A percentile compares a stretch with the other conserved stretches of the same genome.
Evolutionary conservation across 2,113 vertebrate genomes (phyloP).

Genomic region (Trichomycterus rosablanca): DNA sequence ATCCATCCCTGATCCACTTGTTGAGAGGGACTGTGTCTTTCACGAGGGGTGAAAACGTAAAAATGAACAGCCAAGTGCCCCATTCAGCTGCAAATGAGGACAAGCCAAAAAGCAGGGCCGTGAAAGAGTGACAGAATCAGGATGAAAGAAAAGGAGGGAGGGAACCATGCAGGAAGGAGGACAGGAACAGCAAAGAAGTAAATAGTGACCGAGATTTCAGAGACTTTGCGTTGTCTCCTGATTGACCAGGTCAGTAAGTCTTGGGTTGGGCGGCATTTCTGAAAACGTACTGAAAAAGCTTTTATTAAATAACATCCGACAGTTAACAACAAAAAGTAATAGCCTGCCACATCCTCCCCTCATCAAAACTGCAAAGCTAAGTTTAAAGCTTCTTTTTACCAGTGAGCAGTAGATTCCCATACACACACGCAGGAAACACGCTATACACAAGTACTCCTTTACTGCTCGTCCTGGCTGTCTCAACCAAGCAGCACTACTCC

Average conservation of each 20-base stretch:
- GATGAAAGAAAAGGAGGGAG: conserved; percentile 41
- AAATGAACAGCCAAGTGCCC: conserved; percentile 42
- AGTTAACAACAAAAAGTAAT: no score
- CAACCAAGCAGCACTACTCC: no score
- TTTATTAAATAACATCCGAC: no score
- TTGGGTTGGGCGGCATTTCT: no score
- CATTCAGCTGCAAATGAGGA: conserved; percentile 48
- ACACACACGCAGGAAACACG: no score
- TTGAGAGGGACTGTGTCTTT: conserved; percentile 17
- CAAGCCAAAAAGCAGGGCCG: conserved; percentile 37
- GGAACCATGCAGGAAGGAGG: conserved; percentile 27
- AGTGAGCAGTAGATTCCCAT: no score
- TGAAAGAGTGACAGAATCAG: conserved; percentile 41
- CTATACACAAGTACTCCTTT: no score
- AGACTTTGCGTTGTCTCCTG: conserved; percentile 4
- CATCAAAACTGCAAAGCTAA: no score
- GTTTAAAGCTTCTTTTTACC: no score
- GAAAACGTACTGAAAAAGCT: no score
- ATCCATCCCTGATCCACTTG: conserved; percentile 34
- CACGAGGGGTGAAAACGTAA: conserved; percentile 38
- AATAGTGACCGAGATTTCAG: conserved; percentile 33
- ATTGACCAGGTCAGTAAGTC: not conserved
- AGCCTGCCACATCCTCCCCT: no score
- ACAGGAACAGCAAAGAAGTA: conserved; percentile 37
- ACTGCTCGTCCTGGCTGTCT: no score